Base-by-base conservation (phyloP, 2,888 invertebrate genomes). In the Aporophyla nigra region DNA sequence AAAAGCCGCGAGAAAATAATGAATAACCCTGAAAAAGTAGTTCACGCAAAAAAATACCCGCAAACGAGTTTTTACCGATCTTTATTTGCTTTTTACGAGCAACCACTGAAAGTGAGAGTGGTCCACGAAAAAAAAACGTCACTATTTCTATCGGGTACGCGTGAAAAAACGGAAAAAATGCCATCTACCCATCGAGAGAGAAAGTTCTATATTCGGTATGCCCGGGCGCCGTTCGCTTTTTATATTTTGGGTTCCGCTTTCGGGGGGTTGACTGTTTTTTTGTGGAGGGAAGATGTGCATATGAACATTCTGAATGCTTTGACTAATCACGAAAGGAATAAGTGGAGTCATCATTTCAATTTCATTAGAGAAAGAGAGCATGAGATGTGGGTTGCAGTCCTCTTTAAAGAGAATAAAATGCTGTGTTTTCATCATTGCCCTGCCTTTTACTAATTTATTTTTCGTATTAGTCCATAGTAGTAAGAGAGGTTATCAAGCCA, bases 51-150 rank as follows among this genome's bases (percentile, higher is more conserved):
- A 95, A 95, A 93, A 86, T 80, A 76, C 90, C 90, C 93, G 89
- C 91, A 92, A 91, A 92, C 92, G 89, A 92, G 94, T 95, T 95
- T 93, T 89, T 87, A 92, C 93, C 93, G 90, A 95, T 95, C 93
- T 95, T 95, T 96, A 95, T 96, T 96, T 95, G 95, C 94, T 93
- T 95, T 94, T 95, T 93, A 93, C 94, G 94, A 94, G 93, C 94
- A 91, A 94, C 94, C 92, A 93, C 88, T 80, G 90, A 96, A 94
- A 96, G 92, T 90, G 96, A 95, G 92, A 95, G 95, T 93, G 91
- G 91, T 84, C 89, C 66, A 84, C 72, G 73, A 94, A 95, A 95
- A 95, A 95, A 95, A 94, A 93, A 93, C 95, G 94, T 94, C 96
- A 96, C 96, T 95, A 95, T 94, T 96, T 93, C 96, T 96, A 96